Evolutionary conservation across 2,888 invertebrate species (phyloP), one percentile per base, ranked within the genome.

Genomic region (Barypeithes pellucidus): DNA sequence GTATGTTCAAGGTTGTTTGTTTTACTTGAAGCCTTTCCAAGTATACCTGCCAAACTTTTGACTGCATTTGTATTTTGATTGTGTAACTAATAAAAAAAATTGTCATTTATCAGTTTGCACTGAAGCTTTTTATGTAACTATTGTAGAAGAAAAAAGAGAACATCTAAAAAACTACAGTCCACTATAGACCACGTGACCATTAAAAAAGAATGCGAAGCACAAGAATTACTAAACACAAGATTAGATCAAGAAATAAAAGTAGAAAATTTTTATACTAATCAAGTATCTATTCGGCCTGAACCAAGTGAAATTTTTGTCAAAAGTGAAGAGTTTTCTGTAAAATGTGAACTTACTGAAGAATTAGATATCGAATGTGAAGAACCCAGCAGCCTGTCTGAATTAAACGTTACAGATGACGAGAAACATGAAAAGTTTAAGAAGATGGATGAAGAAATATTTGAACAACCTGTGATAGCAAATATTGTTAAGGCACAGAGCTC

Each of bases 81-180:
- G n/a, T n/a, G n/a, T n/a, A n/a, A n/a, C n/a, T n/a, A n/a, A n/a
- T n/a, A n/a, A n/a, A n/a, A n/a, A n/a, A n/a, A n/a, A n/a, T n/a
- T n/a, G n/a, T n/a, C n/a, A n/a, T n/a, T n/a, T n/a, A n/a, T n/a
- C n/a, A n/a, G n/a, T n/a, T n/a, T n/a, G n/a, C n/a, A n/a, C 8
- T 33, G 5, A 5, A 33, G 33, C 8, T 5, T 5, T 5, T 33
- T 33, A 33, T 8, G 5, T 36, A 11, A 11, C 3, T 36, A 39
- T 39, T 39, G 12, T 39, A 39, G 39, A 39, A 39, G 39, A 39
- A 12, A n/a, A 39, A 39, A 39, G n/a, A 39, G 39, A 45, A 45
- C 8, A 16, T 45, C 43, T 1, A 45, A 45, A 16, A 45, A 45
- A 45, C 16, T 16, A 16, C 43, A n/a, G 7, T 3, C 14, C 8